A percentile compares a stretch with the other conserved stretches of the same genome.
Evolutionary conservation across 2,113 vertebrate genomes (phyloP).

Genomic region (Mohoua ochrocephala): DNA sequence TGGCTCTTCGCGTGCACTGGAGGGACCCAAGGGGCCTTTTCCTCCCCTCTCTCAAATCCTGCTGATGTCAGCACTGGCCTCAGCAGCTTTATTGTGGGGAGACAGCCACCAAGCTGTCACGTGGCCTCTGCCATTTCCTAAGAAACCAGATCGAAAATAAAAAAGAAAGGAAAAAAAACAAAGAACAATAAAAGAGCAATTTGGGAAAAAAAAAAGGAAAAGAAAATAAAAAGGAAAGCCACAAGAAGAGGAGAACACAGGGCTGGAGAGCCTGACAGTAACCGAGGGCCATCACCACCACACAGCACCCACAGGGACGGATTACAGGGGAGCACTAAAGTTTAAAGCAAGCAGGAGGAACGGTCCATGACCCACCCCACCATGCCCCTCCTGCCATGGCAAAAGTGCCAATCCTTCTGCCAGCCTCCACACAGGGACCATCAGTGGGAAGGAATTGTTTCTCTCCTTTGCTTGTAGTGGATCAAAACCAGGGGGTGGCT

Average conservation of each 20-base stretch:
- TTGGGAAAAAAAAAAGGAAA: neutral
- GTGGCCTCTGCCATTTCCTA: neutral
- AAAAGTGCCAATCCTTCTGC: neutral
- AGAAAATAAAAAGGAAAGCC: neutral
- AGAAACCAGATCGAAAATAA: neutral
- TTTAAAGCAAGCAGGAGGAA: neutral
- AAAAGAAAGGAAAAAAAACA: too few relatives aligned
- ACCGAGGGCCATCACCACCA: rapidly evolving
- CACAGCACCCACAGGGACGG: neutral
- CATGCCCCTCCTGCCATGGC: rapidly evolving
- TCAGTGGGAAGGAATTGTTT: neutral
- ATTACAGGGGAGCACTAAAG: neutral
- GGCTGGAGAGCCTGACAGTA: neutral
- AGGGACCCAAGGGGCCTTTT: neutral
- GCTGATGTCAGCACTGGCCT: neutral
- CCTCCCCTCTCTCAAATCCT: neutral
- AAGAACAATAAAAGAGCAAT: neutral
- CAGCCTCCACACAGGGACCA: rapidly evolving
- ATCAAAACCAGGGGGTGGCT: neutral
- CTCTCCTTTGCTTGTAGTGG: neutral
- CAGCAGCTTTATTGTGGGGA: neutral
- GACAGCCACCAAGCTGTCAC: neutral
- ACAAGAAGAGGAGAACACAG: neutral
- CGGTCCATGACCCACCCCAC: neutral
- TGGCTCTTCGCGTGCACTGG: neutral